phyloP scores from a whole-genome alignment of 2,797 vertebrate species.

The Phataginus tricuspis region DNA sequence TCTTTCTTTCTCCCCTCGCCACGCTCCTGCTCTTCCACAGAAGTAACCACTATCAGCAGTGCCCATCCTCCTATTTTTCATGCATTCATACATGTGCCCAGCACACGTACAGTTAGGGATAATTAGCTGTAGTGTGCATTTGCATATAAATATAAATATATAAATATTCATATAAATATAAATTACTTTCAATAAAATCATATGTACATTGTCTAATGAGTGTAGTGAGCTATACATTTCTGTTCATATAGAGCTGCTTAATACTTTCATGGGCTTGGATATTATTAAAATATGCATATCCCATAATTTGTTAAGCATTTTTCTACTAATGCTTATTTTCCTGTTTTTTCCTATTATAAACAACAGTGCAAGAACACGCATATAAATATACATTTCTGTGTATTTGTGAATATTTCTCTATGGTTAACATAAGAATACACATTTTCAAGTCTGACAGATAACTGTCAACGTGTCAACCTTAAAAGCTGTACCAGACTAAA shows the following conservation, averaged over 20 bases:
- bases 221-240: not conserved
- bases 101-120: not conserved
- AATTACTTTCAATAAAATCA: not conserved
- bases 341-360: not conserved
- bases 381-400: slow-evolving; percentile 35
- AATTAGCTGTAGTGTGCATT: not conserved
- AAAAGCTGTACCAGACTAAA: not conserved
- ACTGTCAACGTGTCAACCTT: slow-evolving; percentile 48
- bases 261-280: not conserved
- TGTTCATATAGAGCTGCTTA: not conserved
- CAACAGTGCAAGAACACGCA: not conserved
- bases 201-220: not conserved
- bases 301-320: not conserved
- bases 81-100: fast-evolving
- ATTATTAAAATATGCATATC: not conserved
- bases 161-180: not conserved
- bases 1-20: not conserved
- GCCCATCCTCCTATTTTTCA: not conserved
- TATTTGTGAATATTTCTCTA: slow-evolving; percentile 55
- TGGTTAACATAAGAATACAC: not conserved
- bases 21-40: no score
- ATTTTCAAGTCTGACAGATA: slow-evolving; percentile 38
- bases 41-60: not conserved
- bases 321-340: not conserved
- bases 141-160: not conserved